Percentiles rank a stretch among this genome's conserved stretches.
phyloP scores from a whole-genome alignment of 2,113 vertebrate genomes.

The Entelurus aequoreus region DNA sequence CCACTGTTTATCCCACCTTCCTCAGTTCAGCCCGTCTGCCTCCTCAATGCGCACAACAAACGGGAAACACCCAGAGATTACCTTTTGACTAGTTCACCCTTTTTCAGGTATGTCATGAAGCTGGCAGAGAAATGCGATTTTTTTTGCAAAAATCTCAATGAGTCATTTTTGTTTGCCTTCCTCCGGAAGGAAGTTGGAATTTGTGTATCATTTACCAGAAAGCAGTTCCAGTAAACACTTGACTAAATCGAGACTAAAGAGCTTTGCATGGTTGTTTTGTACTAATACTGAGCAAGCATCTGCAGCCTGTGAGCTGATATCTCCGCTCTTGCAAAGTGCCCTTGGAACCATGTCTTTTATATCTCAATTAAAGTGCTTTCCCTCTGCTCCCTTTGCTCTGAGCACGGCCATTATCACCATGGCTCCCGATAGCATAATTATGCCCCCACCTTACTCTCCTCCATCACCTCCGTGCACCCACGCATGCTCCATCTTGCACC shows the following conservation, averaged over 20 bases:
- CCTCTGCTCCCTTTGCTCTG: slow-evolving; percentile 45
- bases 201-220: slow-evolving; percentile 27
- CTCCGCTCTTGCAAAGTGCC: slow-evolving; percentile 51
- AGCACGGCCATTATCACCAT: slow-evolving; percentile 64
- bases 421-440: slow-evolving; percentile 66
- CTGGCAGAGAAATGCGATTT: slow-evolving; percentile 23
- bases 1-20: slow-evolving; percentile 16
- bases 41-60: slow-evolving; percentile 11
- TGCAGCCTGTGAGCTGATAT: slow-evolving; percentile 36
- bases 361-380: slow-evolving; percentile 69
- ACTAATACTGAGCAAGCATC: slow-evolving; percentile 54
- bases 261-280: slow-evolving; percentile 37
- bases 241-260: slow-evolving; percentile 34
- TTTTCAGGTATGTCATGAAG: slow-evolving; percentile 20
- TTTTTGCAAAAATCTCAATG: slow-evolving; percentile 27
- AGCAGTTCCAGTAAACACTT: slow-evolving; percentile 37
- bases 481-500: slow-evolving; percentile 39
- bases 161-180: slow-evolving; percentile 19
- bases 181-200: slow-evolving; percentile 19
- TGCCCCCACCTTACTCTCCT: slow-evolving; percentile 42
- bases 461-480: slow-evolving; percentile 28
- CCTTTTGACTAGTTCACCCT: slow-evolving; percentile 13
- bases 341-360: slow-evolving; percentile 60
- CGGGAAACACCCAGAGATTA: slow-evolving; percentile 1
- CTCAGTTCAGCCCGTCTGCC: slow-evolving; percentile 21